Base-by-base conservation (phyloP, 2,113 vertebrate genomes). In the Pterocles burchelli region DNA sequence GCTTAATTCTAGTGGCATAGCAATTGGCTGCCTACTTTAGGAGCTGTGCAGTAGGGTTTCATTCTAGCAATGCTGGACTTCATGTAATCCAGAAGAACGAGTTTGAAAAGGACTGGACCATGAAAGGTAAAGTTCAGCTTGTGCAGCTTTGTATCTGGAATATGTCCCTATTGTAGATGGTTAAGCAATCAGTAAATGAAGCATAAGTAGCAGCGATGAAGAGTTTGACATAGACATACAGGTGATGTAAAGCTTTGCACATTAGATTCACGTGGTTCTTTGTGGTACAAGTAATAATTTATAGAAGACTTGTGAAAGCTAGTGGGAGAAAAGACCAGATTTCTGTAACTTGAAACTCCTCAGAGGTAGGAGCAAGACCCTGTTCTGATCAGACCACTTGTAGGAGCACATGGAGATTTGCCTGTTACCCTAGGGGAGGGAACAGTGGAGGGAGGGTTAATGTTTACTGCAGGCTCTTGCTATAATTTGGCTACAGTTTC, bases 241-340 rank as follows among this genome's bases (percentile, higher is more conserved):
- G 48, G 48, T 78, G 55, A 67, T 65, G 15, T 3, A 41, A 17
- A 29, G 46, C 49, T 90, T 70, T 36, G 19, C 46, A 34, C 3
- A 0, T 28, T 16, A 34, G 12, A 62, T 89, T 41, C 13, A 8
- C 0, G 0, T 0, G 3, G 26, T 81, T 88, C 54, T 67, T 75
- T 43, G 38, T 57, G 33, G 10, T 55, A 5, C 34, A 17, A 58
- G 41, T 58, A 43, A 33, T 55, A 38, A 63, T 77, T 77, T 46
- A 11, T 24, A 58, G 21, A 34, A 73, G 9, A 55, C 24, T 63
- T 87, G 11, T 26, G 34, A 77, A 90, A 84, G 43, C 15, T 73
- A 38, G 11, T 45, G 24, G 51, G 29, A 86, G 46, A 65, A 41
- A 24, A 85, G 16, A n/a, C 41, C 7, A 5, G 20, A 29, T 26